Evolutionary conservation across 2,888 invertebrate genomes (phyloP).

Genomic region (Sarcophaga carnaria): DNA sequence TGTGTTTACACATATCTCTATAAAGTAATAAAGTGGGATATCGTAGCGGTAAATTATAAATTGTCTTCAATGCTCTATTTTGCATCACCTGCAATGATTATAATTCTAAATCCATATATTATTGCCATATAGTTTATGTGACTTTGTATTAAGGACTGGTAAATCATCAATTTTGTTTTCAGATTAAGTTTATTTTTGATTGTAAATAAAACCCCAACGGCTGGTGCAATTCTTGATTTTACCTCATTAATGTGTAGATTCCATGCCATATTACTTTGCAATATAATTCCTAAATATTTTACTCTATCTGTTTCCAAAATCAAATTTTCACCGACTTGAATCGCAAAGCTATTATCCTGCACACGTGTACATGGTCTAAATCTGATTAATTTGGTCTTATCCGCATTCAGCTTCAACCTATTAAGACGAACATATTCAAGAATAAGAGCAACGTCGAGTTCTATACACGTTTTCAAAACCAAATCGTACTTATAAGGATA

Average conservation of each 20-base stretch:
- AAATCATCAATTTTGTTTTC: neutral
- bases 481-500: constrained; percentile 7
- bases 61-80: neutral
- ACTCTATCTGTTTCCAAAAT: neutral
- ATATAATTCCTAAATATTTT: constrained; percentile 14
- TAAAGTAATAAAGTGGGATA: neutral
- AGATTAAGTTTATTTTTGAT: constrained; percentile 11
- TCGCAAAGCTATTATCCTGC: no score
- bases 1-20: neutral
- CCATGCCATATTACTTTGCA: constrained; percentile 28
- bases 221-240: neutral
- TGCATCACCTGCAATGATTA: neutral
- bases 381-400: no score
- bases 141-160: neutral
- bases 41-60: neutral
- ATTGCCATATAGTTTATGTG: neutral
- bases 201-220: constrained; percentile 6
- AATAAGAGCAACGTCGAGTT: neutral
- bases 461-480: constrained; percentile 9
- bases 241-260: neutral
- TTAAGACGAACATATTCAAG: neutral
- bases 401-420: no score
- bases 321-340: no score
- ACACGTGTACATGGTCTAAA: no score
- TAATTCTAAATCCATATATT: neutral